These are phyloP conservation scores for Heliconius hewitsoni DNA, from an alignment of 1,140 invertebrate species.

Conservation along the genomic window DNA sequence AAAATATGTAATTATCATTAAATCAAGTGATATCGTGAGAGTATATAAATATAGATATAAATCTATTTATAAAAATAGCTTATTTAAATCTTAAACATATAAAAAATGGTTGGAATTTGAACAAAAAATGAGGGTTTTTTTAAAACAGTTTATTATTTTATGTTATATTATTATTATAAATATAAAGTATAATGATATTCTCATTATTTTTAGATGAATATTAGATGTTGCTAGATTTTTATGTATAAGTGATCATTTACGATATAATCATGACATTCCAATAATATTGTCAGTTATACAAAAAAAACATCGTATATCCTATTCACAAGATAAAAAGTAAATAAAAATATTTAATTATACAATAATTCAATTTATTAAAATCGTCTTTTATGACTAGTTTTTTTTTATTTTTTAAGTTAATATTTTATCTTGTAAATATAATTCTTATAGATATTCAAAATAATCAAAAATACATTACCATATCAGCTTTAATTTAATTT, in stretches of 20 bases:
- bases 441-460: background rate
- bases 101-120: constrained; percentile 9
- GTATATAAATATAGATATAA: background rate
- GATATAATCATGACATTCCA: constrained; percentile 13
- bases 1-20: background rate
- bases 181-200: constrained; percentile 9
- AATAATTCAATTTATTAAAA: background rate
- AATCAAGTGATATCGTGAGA: constrained; percentile 6
- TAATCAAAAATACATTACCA: constrained; percentile 60
- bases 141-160: constrained; percentile 2
- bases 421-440: background rate
- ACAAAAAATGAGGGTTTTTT: background rate
- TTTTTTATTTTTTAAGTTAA: background rate
- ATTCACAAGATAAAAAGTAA: background rate
- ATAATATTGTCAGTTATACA: background rate
- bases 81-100: background rate
- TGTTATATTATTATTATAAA: background rate
- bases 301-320: background rate
- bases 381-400: background rate
- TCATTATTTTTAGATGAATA: constrained; percentile 16
- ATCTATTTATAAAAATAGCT: too few species aligned
- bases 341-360: background rate
- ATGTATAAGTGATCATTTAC: constrained; percentile 17
- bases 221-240: constrained; percentile 20
- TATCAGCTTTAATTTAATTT: constrained; percentile 64